Base-by-base conservation (phyloP, 2,888 invertebrate genomes). In the Caenorhabditis sp. region DNA sequence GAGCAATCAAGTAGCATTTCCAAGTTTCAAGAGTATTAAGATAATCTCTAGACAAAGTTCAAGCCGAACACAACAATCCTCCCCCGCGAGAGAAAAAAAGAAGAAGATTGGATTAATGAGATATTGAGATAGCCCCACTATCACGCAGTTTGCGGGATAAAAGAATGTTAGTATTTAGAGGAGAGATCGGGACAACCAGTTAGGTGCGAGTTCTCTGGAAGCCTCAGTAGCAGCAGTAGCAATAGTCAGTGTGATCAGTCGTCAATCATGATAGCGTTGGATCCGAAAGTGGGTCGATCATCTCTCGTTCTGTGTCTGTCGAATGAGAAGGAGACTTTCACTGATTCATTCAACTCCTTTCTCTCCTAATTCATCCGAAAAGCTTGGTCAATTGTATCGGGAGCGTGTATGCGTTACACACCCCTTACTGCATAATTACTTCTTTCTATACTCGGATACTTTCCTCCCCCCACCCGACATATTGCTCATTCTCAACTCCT, bases 281-380 rank as follows among this genome's bases (percentile, higher is more conserved):
- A 35, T 24, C 71, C 76, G 76, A 67, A 76, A 76, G 67, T 76
- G 76, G 74, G 74, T 74, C 65, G 65, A 56, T 56, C 65, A 72
- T 74, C 65, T 28, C 65, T 56, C 62, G 53, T 70, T 35, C 55
- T 61, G 37, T 71, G 44, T 50, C 32, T 44, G 35, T 37, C 47
- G 35, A 35, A 53, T 40, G 35, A 47, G 26, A 58, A 64, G 51
- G 35, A 55, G 28, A 56, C 56, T 61, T 61, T 61, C 61, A 61
- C 61, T 61, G 60, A 60, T 60, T 60, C 56, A 56, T 35, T 56
- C 56, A 56, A 56, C 28, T 37, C 26, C 44, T 22, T 61, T 61
- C 44, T 65, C 65, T 60, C 44, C 20, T 50, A 22, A 40, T 64
- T 64, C 62, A 26, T 50, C 47, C 32, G 37, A 56, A 60, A 76